Evolutionary conservation across 2,888 invertebrate species (phyloP), one percentile per base, ranked within the genome.

Genomic region (Drosophila mettleri): DNA sequence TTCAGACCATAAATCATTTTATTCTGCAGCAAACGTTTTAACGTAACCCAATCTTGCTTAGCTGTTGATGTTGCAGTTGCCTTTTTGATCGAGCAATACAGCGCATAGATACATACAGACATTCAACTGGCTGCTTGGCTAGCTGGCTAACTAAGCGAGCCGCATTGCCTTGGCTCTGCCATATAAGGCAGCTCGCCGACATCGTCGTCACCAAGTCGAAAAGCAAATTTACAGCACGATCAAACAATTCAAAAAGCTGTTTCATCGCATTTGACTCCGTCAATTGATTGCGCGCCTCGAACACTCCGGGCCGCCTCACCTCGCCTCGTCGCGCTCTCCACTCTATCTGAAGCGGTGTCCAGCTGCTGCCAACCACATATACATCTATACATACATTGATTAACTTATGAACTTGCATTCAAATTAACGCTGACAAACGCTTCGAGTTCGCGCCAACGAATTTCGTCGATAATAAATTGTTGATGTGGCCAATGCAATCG

Each of bases 1-100:
- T 90, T 90, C 89, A 76, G 82, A 83, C 90, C 84, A 91, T 90
- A 90, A 91, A 90, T 91, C 91, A 90, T 86, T 89, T 88, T 69
- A 85, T 83, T 81, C 76, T 86, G 73, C 74, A 74, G 74, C 57
- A 59, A 61, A 55, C 75, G 43, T 69, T 79, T 79, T 78, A 85
- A 82, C 82, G 82, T 82, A 87, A 82, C 79, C 78, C 85, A 81
- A 87, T 81, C 85, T 80, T 52, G 33, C 48, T 43, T 61, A 60
- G 60, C 57, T 65, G 54, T 46, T 60, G 24, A 63, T 64, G 63
- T 45, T 51, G 58, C 46, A 38, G 55, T 70, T 61, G 52, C 51
- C 49, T 46, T 55, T 51, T 69, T 74, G 66, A 77, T 77, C 80
- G 77, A 69, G 69, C 77, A 78, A 68, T 81, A 78, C 85, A 74